Evolutionary conservation across 2,113 vertebrate genomes (phyloP).

Genomic region (Lynx canadensis): DNA sequence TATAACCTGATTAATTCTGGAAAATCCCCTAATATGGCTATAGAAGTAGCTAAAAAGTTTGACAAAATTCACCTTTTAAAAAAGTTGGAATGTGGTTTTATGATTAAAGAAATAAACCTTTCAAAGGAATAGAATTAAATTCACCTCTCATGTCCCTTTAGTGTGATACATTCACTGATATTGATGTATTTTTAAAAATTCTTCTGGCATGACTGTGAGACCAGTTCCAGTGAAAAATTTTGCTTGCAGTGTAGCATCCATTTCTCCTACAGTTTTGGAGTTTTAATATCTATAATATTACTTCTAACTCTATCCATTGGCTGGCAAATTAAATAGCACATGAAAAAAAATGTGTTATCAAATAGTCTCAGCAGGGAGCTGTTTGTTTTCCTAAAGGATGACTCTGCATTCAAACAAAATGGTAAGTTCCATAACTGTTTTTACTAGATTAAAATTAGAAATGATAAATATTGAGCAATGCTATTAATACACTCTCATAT

Average conservation of each 20-base stretch:
- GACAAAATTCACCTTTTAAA: slow-evolving; percentile 63
- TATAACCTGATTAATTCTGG: slow-evolving; percentile 59
- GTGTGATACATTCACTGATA: slow-evolving; percentile 67
- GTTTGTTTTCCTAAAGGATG: slow-evolving; percentile 66
- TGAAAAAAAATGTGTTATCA: slow-evolving; percentile 70
- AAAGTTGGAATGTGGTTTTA: slow-evolving; percentile 64
- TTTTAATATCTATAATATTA: slow-evolving; percentile 75
- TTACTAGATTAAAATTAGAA: slow-evolving; percentile 22
- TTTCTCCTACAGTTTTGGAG: slow-evolving; percentile 75
- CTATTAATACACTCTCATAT: neutral
- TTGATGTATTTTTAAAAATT: slow-evolving; percentile 76
- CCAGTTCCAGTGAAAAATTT: slow-evolving; percentile 82
- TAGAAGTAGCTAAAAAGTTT: slow-evolving; percentile 56
- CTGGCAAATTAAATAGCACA: slow-evolving; percentile 79
- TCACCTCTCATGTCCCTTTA: slow-evolving; percentile 64
- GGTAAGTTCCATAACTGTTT: slow-evolving; percentile 60
- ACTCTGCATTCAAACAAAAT: slow-evolving; percentile 64
- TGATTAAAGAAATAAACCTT: slow-evolving; percentile 71
- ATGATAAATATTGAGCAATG: slow-evolving; percentile 41
- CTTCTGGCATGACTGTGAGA: slow-evolving; percentile 74
- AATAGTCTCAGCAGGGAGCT: slow-evolving; percentile 67
- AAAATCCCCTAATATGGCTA: slow-evolving; percentile 52
- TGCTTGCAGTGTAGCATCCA: slow-evolving; percentile 77
- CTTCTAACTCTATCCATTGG: slow-evolving; percentile 67
- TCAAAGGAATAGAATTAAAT: slow-evolving; percentile 78